Base-by-base conservation (phyloP, 1,140 invertebrate species). In the Brachionus koreanus region DNA sequence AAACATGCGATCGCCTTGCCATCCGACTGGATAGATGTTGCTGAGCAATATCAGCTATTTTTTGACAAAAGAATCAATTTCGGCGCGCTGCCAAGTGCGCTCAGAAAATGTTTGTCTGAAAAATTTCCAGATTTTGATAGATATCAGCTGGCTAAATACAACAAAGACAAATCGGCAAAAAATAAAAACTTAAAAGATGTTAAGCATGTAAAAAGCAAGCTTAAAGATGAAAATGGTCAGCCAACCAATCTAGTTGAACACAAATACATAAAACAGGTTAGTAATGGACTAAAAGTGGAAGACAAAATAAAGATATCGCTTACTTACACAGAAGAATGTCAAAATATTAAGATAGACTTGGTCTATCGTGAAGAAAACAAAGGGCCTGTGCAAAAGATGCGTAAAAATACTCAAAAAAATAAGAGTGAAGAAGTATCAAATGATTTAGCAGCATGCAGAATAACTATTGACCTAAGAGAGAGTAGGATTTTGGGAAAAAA, bases 21-120 rank as follows among this genome's bases (percentile, higher is more conserved):
- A n/a, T 88, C 88, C 5, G 89, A 89, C 84, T 90, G 89, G 89
- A 89, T 89, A 43, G 88, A 89, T 84, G 88, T 89, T n/a, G 89
- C 89, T 19, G 88, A 89, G 83, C 84, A 87, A 16, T 89, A 87
- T 83, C 86, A 87, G 85, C 87, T 85, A 3, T 87, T 89, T 65
- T 84, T 85, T 65, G 87, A 87, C 65, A 84, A 84, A 42, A 83
- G 82, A 29, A 52, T 88, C 10, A 86, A 86, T 16, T 84, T 85
- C 19, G 87, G 88, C 4, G 84, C 87, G 7, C 74, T 90, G 6
- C 89, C 89, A 23, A 83, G 87, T 33, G 86, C 87, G 5, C 84
- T 90, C 23, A 85, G 89, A 82, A 85, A 84, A 84, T 88, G 84
- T 23, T 88, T 90, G 89, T 84, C 86, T 1, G 84, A 84, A 10